Base-by-base conservation (phyloP, 2,888 invertebrate genomes). In the Carpatolechia fugitivella region DNA sequence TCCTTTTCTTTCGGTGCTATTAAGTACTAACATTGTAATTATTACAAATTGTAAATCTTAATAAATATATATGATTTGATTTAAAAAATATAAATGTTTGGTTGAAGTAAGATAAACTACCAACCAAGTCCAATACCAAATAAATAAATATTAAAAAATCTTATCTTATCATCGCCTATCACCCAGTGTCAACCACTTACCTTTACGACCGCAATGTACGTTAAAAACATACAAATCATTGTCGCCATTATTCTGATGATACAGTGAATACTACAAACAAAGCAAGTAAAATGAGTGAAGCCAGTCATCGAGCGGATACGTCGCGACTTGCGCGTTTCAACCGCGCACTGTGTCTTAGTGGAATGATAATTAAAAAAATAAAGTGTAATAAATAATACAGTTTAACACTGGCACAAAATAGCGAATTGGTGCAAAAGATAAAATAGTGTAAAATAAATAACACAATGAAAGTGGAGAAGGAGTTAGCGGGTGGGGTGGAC, bases 381-480 rank as follows among this genome's bases (percentile, higher is more conserved):
- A 10, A 20, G 3, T 20, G 1, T 4, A 14, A n/a, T 29, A 29
- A 29, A 29, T 11, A 24, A 44, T 1, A 44, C 20, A 44, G 13
- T 13, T 6, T 24, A 24, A 24, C 24, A 24, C 24, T 24, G 24
- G 24, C 24, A 24, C 24, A 24, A 24, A 24, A 24, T 41, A 41
- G 18, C n/a, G n/a, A n/a, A 24, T 6, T 24, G 24, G 24, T 6
- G 6, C 24, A 24, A 24, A 24, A 24, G 16, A 41, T 18, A 41
- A 7, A 41, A 20, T 20, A 18, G 8, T 24, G 24, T 4, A 24
- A 24, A 24, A 24, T 16, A 31, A 49, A 36, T 11, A 29, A 1
- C 68, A 84, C 81, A 70, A 89, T 89, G 90, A 84, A 76, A 76
- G 81, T 84, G 81, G 87, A 88, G 66, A 84, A 82, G 70, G 86